These are phyloP conservation scores for Nyctibius bracteatus DNA, from an alignment of 2,113 vertebrate species.

Conservation along the genomic window DNA sequence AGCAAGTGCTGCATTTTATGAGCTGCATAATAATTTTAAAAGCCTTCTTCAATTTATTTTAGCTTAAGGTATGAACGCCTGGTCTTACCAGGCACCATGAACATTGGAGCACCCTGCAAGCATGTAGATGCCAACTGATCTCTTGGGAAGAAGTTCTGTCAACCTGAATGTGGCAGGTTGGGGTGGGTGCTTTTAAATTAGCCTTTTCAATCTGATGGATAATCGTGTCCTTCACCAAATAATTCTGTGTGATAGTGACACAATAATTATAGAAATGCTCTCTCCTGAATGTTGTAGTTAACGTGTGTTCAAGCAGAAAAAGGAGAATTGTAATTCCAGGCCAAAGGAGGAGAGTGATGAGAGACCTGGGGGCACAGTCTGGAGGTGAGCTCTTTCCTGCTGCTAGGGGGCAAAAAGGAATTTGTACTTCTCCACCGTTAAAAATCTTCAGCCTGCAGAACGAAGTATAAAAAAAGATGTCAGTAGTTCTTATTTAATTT, in stretches of 20 bases:
- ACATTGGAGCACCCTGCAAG: neutral
- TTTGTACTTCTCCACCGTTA: fast-evolving
- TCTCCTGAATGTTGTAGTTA: neutral
- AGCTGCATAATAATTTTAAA: neutral
- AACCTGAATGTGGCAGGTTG: neutral
- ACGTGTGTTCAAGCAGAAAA: neutral
- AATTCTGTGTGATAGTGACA: neutral
- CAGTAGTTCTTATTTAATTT: neutral
- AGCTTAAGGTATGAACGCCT: neutral
- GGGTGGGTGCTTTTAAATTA: neutral
- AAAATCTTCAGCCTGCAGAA: neutral
- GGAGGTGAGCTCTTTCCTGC: neutral
- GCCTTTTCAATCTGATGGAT: neutral
- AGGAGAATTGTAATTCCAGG: neutral
- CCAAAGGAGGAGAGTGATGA: neutral
- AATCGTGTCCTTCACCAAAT: neutral
- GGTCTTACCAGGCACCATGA: neutral
- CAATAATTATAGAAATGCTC: neutral
- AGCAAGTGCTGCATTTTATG: neutral
- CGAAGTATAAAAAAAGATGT: neutral
- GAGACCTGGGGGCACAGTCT: neutral
- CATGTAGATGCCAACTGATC: neutral
- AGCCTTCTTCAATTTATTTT: neutral
- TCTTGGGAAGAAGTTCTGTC: neutral
- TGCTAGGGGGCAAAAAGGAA: neutral